Percentiles rank a stretch among this genome's conserved stretches.
Evolutionary conservation across 2,888 invertebrate species (phyloP).

Genomic region (Cybosia mesomella): DNA sequence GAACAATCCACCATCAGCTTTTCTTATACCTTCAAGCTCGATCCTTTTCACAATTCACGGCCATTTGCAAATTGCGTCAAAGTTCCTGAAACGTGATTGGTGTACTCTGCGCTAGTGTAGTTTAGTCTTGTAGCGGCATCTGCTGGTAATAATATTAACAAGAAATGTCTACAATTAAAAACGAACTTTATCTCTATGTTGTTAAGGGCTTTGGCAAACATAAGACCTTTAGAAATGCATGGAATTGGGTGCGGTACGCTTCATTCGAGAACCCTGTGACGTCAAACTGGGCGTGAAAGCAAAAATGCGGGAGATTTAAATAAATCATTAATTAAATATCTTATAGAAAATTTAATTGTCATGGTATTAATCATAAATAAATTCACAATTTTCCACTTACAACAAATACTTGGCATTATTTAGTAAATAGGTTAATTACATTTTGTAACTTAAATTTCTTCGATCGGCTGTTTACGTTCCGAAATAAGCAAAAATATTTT

Average conservation of each 20-base stretch:
- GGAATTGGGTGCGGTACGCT: slow-evolving; percentile 83
- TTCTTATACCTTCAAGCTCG: slow-evolving; percentile 83
- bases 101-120: slow-evolving; percentile 76
- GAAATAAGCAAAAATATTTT: slow-evolving; percentile 11
- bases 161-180: slow-evolving; percentile 54
- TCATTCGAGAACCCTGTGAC: slow-evolving; percentile 83
- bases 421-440: background rate
- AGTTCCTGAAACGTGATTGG: slow-evolving; percentile 83
- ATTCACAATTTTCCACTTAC: background rate
- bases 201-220: slow-evolving; percentile 46
- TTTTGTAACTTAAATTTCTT: background rate
- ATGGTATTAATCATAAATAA: background rate
- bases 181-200: slow-evolving; percentile 13
- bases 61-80: slow-evolving; percentile 88
- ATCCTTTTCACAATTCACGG: slow-evolving; percentile 87
- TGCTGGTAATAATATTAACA: slow-evolving; percentile 58
- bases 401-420: background rate
- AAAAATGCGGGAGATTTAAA: slow-evolving; percentile 61
- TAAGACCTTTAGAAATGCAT: slow-evolving; percentile 60
- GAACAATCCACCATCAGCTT: slow-evolving; percentile 82
- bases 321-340: background rate
- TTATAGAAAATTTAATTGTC: background rate
- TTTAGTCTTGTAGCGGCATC: slow-evolving; percentile 66
- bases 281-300: slow-evolving; percentile 87
- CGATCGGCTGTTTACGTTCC: slow-evolving; percentile 43